These are phyloP conservation scores for Thyatira batis DNA, from an alignment of 2,888 invertebrate species.

Conservation along the genomic window DNA sequence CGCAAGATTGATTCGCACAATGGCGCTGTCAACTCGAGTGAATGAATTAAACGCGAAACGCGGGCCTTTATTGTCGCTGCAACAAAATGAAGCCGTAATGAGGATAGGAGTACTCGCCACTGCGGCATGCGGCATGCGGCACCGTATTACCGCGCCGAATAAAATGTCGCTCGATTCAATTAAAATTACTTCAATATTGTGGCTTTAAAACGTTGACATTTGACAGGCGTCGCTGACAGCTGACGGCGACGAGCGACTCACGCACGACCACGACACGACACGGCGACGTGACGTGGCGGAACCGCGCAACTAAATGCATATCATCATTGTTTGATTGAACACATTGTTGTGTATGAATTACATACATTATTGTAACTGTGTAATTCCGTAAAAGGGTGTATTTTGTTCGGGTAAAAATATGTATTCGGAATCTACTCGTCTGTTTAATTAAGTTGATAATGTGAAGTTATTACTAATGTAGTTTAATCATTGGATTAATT, in stretches of 20 bases:
- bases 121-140: conserved; percentile 25
- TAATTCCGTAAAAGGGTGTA: conserved; percentile 6
- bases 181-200: conserved; percentile 74
- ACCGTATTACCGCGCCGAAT: conserved; percentile 52
- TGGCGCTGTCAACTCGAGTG: conserved; percentile 63
- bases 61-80: conserved; percentile 69
- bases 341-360: conserved; percentile 16
- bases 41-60: conserved; percentile 61
- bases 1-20: conserved; percentile 77
- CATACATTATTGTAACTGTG: conserved; percentile 13
- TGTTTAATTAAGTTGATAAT: background rate
- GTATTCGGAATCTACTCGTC: background rate
- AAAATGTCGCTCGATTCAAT: conserved; percentile 73
- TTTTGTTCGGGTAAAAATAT: background rate
- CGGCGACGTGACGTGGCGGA: conserved; percentile 24
- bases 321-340: conserved; percentile 19
- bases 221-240: conserved; percentile 76
- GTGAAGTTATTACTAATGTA: background rate
- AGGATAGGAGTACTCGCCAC: conserved; percentile 50
- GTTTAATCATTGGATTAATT: background rate
- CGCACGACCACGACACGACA: conserved; percentile 8
- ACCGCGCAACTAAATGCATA: conserved; percentile 8
- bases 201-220: conserved; percentile 69
- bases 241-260: conserved; percentile 18
- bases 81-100: conserved; percentile 80